Base-by-base conservation (phyloP, 2,113 vertebrate genomes). In the Bettongia penicillata region DNA sequence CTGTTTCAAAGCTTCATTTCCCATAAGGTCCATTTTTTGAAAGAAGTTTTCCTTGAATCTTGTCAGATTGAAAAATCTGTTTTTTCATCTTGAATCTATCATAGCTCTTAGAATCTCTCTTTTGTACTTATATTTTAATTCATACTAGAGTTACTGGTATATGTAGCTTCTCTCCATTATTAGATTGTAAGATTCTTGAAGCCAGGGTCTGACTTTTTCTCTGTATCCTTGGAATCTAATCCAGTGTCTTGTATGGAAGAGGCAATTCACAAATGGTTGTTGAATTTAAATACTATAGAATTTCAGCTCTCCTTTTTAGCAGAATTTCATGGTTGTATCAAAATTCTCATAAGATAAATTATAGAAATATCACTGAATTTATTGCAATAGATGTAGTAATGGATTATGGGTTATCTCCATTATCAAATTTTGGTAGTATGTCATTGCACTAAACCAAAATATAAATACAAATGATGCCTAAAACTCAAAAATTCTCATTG, bases 361-460 rank as follows among this genome's bases (percentile, higher is more conserved):
- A 26, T 51, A n/a, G 91, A n/a, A 96, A 77, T 25, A 52, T 28
- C 51, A 90, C 8, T 68, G 4, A 49, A 89, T 93, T 61, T n/a
- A 25, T 93, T 94, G 16, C 31, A 5, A 19, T 48, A 19, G 96
- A n/a, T 68, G 47, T 97, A 95, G 5, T 7, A 95, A 97, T 97
- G 55, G 48, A 90, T 92, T 89, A 95, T 93, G 68, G 68, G 7
- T 92, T 6, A 77, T 48, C 90, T n/a, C 37, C 1, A 68, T 31
- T 25, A 0, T 53, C 0, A 24, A 10, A 90, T 95, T 28, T 84
- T 43, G 19, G 43, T 5, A 43, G 26, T 43, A 14, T 43, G 8
- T 37, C 84, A 22, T 50, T 92, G 90, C 3, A 50, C 22, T 94
- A 91, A 91, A 5, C 68, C 90, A 89, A 77, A 48, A 52, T 94